These are phyloP conservation scores for Diaprepes abbreviatus DNA, from an alignment of 2,888 invertebrate species.

Conservation along the genomic window DNA sequence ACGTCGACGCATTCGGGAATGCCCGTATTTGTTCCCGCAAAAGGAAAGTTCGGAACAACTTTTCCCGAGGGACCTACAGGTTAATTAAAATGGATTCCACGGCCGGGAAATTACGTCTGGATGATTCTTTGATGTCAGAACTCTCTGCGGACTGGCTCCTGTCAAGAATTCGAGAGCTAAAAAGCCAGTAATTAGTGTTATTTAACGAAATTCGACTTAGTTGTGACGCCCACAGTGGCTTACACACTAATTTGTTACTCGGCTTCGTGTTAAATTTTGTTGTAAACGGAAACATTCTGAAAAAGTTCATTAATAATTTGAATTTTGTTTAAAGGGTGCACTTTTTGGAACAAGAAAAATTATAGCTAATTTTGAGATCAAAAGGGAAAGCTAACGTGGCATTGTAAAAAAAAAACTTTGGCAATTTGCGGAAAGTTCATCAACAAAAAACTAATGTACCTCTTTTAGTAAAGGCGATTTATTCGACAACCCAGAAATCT, in stretches of 20 bases:
- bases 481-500: too few species aligned
- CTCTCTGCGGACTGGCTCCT: conserved; percentile 40
- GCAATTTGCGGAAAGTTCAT: too few species aligned
- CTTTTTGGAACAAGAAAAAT: too few species aligned
- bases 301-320: too few species aligned
- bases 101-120: conserved; percentile 45
- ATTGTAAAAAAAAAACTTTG: too few species aligned
- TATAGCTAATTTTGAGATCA: too few species aligned
- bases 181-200: conserved; percentile 45
- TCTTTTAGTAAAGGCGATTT: too few species aligned
- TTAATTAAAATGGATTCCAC: conserved; percentile 50
- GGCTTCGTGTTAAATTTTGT: conserved; percentile 1
- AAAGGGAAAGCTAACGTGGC: too few species aligned
- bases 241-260: conserved; percentile 24
- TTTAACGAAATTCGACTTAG: conserved; percentile 46
- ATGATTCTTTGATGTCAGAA: conserved; percentile 49
- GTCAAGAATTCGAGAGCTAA: conserved; percentile 31
- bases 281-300: too few species aligned
- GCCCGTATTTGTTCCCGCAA: conserved; percentile 43
- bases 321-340: too few species aligned
- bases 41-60: conserved; percentile 47
- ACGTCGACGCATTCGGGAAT: conserved; percentile 57
- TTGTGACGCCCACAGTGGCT: conserved; percentile 31
- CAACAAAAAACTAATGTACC: too few species aligned
- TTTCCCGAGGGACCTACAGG: conserved; percentile 42